These are phyloP conservation scores for Frankliniella intonsa DNA, from an alignment of 2,888 invertebrate species.

Conservation along the genomic window DNA sequence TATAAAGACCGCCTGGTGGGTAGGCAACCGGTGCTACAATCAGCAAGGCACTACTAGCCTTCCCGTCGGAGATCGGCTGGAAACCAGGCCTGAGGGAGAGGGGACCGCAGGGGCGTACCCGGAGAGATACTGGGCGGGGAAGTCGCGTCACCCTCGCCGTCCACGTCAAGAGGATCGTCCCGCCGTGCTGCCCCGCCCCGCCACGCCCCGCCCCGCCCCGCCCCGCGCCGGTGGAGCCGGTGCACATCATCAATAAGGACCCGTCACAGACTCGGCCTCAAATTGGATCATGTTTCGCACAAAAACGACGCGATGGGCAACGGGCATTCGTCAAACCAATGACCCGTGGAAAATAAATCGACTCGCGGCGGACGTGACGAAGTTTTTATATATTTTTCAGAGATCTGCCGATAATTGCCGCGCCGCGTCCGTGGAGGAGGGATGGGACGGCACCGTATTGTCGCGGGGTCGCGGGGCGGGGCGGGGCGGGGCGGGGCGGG, in stretches of 20 bases:
- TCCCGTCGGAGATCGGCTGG: no score
- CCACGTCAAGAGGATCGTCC: no score
- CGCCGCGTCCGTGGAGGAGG: not conserved
- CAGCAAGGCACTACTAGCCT: no score
- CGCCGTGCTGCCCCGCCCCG: no score
- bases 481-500: not conserved
- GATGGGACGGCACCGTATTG: not conserved
- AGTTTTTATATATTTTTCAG: not conserved
- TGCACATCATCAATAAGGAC: not conserved
- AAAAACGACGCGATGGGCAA: not conserved
- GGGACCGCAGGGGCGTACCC: no score
- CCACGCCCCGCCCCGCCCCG: not conserved
- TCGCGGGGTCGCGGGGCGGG: not conserved
- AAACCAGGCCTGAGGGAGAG: no score
- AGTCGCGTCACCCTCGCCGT: no score
- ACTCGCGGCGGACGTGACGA: not conserved
- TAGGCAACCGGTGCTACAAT: no score
- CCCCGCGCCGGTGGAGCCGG: not conserved
- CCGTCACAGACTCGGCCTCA: constrained; percentile 1
- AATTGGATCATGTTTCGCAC: constrained; percentile 23
- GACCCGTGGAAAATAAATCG: constrained; percentile 15
- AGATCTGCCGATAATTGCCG: not conserved
- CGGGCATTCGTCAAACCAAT: constrained; percentile 19
- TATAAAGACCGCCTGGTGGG: no score
- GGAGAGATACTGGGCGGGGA: no score